Conservation (phyloP, 2,113 vertebrate species). For the Brachionichthys hirsutus region DNA sequence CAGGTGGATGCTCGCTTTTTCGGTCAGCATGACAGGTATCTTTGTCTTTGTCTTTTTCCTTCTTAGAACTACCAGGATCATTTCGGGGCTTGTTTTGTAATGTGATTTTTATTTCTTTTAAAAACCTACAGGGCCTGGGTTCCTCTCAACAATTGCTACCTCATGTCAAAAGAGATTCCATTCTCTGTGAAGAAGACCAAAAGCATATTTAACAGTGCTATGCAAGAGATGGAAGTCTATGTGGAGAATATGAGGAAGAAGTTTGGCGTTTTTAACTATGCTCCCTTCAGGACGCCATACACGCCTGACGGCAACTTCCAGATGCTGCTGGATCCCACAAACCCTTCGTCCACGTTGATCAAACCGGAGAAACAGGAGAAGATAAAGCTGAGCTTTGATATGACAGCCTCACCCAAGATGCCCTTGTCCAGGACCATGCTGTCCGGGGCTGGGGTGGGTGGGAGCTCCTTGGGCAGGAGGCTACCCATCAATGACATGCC, state of each 20-base stretch:
- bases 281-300: conserved; percentile 95
- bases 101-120: conserved; percentile 36
- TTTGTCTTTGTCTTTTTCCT: conserved; percentile 8
- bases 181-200: conserved; percentile 99
- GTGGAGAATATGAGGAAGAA: conserved; percentile 96
- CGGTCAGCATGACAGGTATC: conserved; percentile 97
- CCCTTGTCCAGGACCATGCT: conserved; percentile 86
- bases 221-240: conserved; percentile 99
- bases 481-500: conserved; percentile 88
- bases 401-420: conserved; percentile 94
- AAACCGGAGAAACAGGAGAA: conserved; percentile 95
- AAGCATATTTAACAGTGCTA: conserved; percentile 99
- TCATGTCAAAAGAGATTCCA: conserved; percentile 99
- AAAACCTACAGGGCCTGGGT: conserved; percentile 89
- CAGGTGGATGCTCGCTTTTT: conserved; percentile 98
- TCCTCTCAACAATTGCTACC: conserved; percentile 99
- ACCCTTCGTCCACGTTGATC: conserved; percentile 86
- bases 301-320: conserved; percentile 96
- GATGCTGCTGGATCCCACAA: conserved; percentile 91
- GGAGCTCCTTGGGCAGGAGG: conserved; percentile 74
- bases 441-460: conserved; percentile 61
- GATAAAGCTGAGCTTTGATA: conserved; percentile 95
- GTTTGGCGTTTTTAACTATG: conserved; percentile 97
- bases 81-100: conserved; percentile 1
- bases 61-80: background rate